Percentiles rank a stretch among this genome's conserved stretches.
phyloP scores from a whole-genome alignment of 2,888 invertebrate genomes.

The Oxytorus armatus region DNA sequence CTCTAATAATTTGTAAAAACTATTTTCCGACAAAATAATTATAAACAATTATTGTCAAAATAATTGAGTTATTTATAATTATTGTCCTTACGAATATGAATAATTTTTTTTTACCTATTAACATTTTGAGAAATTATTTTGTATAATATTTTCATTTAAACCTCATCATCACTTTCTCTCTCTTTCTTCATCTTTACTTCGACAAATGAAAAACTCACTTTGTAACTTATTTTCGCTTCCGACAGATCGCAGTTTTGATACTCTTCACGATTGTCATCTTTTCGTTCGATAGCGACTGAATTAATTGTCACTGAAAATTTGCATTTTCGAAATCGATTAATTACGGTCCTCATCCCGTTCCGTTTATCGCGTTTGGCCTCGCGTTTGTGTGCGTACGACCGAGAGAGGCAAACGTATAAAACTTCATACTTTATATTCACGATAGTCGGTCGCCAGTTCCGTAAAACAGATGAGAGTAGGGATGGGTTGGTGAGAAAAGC shows the following conservation, averaged over 20 bases:
- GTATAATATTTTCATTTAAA: too few species aligned
- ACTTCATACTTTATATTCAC: slow-evolving; percentile 55
- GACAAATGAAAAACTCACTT: background rate
- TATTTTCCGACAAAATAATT: too few species aligned
- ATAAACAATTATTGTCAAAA: too few species aligned
- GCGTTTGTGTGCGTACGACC: background rate
- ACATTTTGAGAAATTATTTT: too few species aligned
- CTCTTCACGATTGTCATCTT: background rate
- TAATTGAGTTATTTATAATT: too few species aligned
- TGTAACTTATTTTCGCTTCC: background rate
- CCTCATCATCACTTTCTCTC: too few species aligned
- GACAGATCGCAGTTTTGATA: slow-evolving; percentile 6
- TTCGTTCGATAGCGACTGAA: background rate
- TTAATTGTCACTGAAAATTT: slow-evolving; percentile 42
- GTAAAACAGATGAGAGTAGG: background rate
- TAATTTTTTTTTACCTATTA: too few species aligned
- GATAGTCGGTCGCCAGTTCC: slow-evolving; percentile 32
- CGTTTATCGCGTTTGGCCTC: background rate
- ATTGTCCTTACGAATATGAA: too few species aligned
- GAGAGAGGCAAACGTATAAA: slow-evolving; percentile 1
- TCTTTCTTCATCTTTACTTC: background rate
- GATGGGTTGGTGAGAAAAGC: background rate
- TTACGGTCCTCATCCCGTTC: background rate
- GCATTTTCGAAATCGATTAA: slow-evolving; percentile 38
- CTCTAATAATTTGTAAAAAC: too few species aligned